Base-by-base conservation (phyloP, 2,113 vertebrate genomes). In the Taurulus bubalis region DNA sequence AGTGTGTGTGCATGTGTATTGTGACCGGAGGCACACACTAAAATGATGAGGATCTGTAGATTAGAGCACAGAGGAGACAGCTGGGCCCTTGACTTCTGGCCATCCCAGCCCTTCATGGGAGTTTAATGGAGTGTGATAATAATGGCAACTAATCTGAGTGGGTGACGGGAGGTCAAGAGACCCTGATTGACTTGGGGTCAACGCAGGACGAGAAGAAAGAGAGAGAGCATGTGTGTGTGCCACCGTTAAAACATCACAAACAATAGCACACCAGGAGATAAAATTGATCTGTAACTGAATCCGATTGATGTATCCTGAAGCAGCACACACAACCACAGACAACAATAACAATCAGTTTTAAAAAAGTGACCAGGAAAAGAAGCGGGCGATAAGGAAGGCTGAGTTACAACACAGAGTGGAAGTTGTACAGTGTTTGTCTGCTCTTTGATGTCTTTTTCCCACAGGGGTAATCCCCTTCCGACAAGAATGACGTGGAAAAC, bases 101-200 rank as follows among this genome's bases (percentile, higher is more conserved):
- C 80, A 64, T 71, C 64, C 71, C 64, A 71, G 40, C 71, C 8
- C 10, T 80, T 86, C 64, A 69, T 86, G 71, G 75, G 64, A 14
- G 79, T 88, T 92, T 89, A 89, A 92, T 91, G 86, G 91, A 77
- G 90, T 85, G 89, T 82, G 78, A 84, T 87, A 83, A 88, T 86
- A 77, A 82, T 67, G 42, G 60, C 64, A 84, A 84, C 85, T 86
- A 84, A 91, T 81, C 87, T 85, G 73, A 78, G 42, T 49, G 80
- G 55, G 70, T 81, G 74, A 86, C 6, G 22, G 70, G 75, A 89
- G 90, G 91, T 86, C 77, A 86, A 79, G 76, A 79, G 86, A 91
- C 86, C 66, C 72, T 81, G 72, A 86, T 40, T 85, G 84, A 84
- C 79, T 79, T 15, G 7, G 58, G 80, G 73, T 89, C 83, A 84